phyloP scores from a whole-genome alignment of 53 echinoderm and acorn worm genomes.

The Astropecten irregularis region DNA sequence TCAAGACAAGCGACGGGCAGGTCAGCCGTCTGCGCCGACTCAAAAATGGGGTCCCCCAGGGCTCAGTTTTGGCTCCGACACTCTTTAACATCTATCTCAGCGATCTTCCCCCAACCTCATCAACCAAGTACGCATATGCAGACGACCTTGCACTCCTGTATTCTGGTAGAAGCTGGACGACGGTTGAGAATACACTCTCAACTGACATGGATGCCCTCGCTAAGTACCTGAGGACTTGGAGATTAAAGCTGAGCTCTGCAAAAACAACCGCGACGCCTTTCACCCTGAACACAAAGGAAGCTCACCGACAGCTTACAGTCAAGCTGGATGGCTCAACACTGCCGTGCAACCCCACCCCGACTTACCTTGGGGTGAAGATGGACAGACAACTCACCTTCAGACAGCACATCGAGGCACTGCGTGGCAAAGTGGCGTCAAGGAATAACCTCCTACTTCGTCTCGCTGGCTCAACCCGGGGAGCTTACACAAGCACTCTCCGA shows the following conservation, averaged over 20 bases:
- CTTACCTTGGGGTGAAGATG: conserved; percentile 59
- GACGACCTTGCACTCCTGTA: conserved; percentile 45
- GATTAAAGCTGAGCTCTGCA: conserved; percentile 37
- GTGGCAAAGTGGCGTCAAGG: conserved; percentile 40
- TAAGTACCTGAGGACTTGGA: conserved; percentile 48
- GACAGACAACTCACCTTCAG: conserved; percentile 53
- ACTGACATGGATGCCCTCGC: conserved; percentile 34
- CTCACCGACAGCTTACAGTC: conserved; percentile 24
- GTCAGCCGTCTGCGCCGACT: conserved; percentile 28
- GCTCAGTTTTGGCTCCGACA: conserved; percentile 28
- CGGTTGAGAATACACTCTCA: conserved; percentile 12
- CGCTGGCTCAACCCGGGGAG: conserved; percentile 47
- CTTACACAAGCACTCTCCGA: conserved; percentile 30
- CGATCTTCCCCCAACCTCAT: conserved; percentile 21
- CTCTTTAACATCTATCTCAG: conserved; percentile 43
- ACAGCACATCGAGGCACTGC: conserved; percentile 25
- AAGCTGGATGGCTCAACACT: not conserved
- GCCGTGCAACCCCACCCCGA: conserved; percentile 15
- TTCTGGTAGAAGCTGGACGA: not conserved
- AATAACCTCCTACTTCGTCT: conserved; percentile 21
- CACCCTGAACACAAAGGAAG: conserved; percentile 44
- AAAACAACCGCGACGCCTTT: conserved; percentile 38
- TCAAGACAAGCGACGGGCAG: conserved; percentile 55
- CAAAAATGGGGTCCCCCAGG: conserved; percentile 45
- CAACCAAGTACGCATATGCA: conserved; percentile 48